phyloP scores from a whole-genome alignment of 2,888 invertebrate genomes.

The Imbricaverruca yamaguchii region DNA sequence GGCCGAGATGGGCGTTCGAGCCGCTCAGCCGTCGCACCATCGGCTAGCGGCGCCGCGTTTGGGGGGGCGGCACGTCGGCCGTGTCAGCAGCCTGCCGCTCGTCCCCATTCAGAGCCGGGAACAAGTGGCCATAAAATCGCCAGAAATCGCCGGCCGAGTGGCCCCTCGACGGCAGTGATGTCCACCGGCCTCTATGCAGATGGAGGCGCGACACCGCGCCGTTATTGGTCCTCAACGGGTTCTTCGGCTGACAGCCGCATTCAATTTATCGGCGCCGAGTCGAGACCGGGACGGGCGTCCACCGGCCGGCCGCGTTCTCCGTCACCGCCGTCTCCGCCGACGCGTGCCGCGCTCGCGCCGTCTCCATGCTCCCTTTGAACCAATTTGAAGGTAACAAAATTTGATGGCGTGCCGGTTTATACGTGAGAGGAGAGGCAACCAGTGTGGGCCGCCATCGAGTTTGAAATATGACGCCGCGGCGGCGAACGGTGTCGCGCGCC shows the following conservation, averaged over 20 bases:
- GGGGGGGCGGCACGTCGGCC: neutral
- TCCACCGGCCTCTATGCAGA: constrained; percentile 18
- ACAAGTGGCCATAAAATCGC: constrained; percentile 3
- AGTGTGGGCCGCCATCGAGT: neutral
- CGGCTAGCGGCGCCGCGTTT: neutral
- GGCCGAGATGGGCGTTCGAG: too few relatives aligned
- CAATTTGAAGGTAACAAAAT: constrained; percentile 22
- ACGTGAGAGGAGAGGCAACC: neutral
- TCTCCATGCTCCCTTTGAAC: constrained; percentile 17
- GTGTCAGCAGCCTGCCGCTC: neutral
- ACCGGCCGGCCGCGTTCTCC: neutral
- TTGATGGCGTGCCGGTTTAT: constrained; percentile 8
- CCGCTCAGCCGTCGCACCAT: neutral
- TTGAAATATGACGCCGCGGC: constrained; percentile 2
- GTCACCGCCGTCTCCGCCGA: too few relatives aligned
- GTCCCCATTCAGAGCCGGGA: constrained; percentile 6
- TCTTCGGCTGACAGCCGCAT: neutral
- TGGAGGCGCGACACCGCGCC: neutral
- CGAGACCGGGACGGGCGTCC: neutral
- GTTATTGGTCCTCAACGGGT: constrained; percentile 2
- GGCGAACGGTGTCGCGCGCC: neutral
- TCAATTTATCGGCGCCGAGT: neutral
- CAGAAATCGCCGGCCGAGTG: neutral
- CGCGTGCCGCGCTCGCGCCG: neutral
- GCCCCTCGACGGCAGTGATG: neutral